Conservation (phyloP, 2,113 vertebrate species). For the Phylloscopus whistleri region DNA sequence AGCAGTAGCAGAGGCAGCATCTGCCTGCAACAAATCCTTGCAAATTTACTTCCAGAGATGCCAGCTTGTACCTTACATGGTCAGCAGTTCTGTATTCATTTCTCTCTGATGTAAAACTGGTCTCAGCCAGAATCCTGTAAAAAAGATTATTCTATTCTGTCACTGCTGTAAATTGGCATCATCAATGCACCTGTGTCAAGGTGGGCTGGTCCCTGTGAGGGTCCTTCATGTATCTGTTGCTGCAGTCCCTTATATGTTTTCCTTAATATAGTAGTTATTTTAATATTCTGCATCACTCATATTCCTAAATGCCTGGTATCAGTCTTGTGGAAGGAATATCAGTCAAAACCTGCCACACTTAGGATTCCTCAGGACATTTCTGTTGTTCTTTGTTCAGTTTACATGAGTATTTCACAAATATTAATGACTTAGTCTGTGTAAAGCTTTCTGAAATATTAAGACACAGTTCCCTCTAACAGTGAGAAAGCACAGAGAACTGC, state of each 20-base stretch:
- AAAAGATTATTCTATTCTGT: not conserved
- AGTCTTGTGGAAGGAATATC: not conserved
- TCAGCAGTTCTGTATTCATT: not conserved
- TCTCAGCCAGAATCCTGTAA: not conserved
- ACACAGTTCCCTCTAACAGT: not conserved
- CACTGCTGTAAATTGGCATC: not conserved
- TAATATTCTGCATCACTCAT: not conserved
- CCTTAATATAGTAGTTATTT: not conserved
- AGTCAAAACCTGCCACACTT: not conserved
- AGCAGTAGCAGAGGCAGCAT: not conserved
- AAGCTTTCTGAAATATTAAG: not conserved
- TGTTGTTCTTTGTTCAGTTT: not conserved
- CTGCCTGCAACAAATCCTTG: not conserved
- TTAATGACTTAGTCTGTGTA: not conserved
- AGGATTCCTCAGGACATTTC: not conserved
- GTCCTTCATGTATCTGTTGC: not conserved
- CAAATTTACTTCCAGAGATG: not conserved
- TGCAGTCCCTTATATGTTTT: not conserved
- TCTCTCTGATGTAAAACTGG: not conserved
- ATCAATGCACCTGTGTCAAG: not conserved
- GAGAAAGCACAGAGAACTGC: not conserved
- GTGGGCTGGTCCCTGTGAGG: not conserved
- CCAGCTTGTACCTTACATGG: not conserved
- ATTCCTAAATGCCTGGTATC: not conserved
- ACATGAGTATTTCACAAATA: not conserved